Percentiles rank a stretch among this genome's conserved stretches.
These are phyloP conservation scores for Connochaetes taurinus DNA, from an alignment of 2,113 vertebrate genomes.

Conservation along the genomic window DNA sequence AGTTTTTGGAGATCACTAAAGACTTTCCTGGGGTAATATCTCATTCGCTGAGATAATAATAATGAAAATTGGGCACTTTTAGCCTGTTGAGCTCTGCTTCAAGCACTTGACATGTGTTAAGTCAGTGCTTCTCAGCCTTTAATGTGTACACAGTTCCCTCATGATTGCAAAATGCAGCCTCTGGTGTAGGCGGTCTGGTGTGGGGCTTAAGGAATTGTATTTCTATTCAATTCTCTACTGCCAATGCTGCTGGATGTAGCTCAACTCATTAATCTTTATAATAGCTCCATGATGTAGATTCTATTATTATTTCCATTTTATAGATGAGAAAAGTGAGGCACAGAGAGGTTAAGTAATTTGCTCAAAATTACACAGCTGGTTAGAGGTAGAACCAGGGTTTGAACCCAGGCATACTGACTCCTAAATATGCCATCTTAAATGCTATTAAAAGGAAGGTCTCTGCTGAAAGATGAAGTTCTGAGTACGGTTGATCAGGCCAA, in stretches of 20 bases:
- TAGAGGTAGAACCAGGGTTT: not conserved
- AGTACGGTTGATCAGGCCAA: not conserved
- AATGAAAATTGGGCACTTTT: not conserved
- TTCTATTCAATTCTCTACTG: not conserved
- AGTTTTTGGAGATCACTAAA: not conserved
- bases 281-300: not conserved
- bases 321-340: not conserved
- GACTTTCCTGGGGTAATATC: not conserved
- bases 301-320: not conserved
- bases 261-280: not conserved
- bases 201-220: not conserved
- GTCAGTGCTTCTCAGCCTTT: not conserved
- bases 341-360: not conserved
- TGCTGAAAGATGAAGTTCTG: not conserved
- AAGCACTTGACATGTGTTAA: not conserved
- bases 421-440: not conserved
- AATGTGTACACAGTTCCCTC: too few species aligned
- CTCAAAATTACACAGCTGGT: not conserved
- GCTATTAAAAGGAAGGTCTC: not conserved
- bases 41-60: not conserved
- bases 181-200: not conserved
- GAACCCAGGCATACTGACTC: not conserved
- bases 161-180: not conserved
- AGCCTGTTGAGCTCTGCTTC: not conserved
- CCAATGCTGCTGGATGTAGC: accelerated